These are phyloP conservation scores for Globodera ellingtonae DNA, from an alignment of 1,140 invertebrate species.

Conservation along the genomic window DNA sequence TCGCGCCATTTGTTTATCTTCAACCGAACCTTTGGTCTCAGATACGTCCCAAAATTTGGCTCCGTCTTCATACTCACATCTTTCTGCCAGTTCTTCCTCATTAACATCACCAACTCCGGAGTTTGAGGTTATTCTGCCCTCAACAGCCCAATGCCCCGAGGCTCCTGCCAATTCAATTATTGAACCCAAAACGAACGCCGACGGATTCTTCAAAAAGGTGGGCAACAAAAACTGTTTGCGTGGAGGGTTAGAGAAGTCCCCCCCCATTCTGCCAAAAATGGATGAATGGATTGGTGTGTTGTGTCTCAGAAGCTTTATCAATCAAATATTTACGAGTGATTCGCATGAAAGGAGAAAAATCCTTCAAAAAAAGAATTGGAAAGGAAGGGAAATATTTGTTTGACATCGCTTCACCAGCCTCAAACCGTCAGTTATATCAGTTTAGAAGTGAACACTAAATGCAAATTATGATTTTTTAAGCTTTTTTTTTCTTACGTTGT, in stretches of 20 bases:
- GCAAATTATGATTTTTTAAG: not conserved
- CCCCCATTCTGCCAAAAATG: not conserved
- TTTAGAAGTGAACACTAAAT: not conserved
- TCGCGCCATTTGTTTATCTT: not conserved
- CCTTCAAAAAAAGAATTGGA: not conserved
- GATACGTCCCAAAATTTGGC: too few relatives aligned
- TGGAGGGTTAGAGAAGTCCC: not conserved
- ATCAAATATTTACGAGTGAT: too few relatives aligned
- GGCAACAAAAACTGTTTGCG: not conserved
- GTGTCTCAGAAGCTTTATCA: not conserved
- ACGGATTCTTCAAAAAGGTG: conserved; percentile 4
- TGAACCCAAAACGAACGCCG: not conserved
- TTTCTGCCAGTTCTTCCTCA: not conserved
- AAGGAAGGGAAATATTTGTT: not conserved
- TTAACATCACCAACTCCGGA: not conserved
- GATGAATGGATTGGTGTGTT: not conserved
- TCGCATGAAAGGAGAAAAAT: not conserved
- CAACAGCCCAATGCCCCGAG: not conserved
- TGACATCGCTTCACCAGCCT: not conserved
- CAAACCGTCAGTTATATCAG: not conserved
- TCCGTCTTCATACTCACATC: too few relatives aligned
- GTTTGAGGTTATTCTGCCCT: not conserved
- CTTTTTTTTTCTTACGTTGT: not conserved
- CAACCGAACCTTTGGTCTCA: not conserved
- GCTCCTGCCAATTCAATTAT: not conserved